A percentile compares a stretch with the other conserved stretches of the same genome.
These are phyloP conservation scores for Amiota communis DNA, from an alignment of 2,888 invertebrate species.

Conservation along the genomic window DNA sequence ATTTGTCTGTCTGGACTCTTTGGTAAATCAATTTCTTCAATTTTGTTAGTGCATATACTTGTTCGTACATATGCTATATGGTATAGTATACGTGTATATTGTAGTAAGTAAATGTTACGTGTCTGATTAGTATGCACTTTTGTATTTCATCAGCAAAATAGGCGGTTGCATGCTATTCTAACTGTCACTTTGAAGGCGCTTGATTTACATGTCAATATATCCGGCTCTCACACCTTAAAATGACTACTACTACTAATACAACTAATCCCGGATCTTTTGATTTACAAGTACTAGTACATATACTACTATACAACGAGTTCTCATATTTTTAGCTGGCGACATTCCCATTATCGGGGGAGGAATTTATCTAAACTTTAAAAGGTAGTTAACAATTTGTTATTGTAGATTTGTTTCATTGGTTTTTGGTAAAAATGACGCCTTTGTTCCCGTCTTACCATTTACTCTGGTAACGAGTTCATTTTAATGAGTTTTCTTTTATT, in stretches of 20 bases:
- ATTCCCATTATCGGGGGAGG: no score
- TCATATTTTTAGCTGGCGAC: no score
- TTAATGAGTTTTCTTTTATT: neutral
- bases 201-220: constrained; percentile 59
- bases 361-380: no score
- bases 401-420: no score
- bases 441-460: no score
- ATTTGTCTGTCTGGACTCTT: constrained; percentile 1
- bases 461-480: neutral
- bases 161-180: constrained; percentile 37
- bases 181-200: constrained; percentile 28
- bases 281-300: no score
- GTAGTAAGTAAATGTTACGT: no score
- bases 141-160: constrained; percentile 24
- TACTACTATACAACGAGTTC: no score
- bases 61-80: no score
- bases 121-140: constrained; percentile 6
- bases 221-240: constrained; percentile 49
- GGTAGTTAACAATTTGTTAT: no score
- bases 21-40: neutral
- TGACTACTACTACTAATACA: neutral
- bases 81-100: no score
- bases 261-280: constrained; percentile 54
- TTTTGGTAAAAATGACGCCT: neutral
- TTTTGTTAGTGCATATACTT: no score